phyloP scores from a whole-genome alignment of 1,140 invertebrate species.

The Sesamia nonagrioides region DNA sequence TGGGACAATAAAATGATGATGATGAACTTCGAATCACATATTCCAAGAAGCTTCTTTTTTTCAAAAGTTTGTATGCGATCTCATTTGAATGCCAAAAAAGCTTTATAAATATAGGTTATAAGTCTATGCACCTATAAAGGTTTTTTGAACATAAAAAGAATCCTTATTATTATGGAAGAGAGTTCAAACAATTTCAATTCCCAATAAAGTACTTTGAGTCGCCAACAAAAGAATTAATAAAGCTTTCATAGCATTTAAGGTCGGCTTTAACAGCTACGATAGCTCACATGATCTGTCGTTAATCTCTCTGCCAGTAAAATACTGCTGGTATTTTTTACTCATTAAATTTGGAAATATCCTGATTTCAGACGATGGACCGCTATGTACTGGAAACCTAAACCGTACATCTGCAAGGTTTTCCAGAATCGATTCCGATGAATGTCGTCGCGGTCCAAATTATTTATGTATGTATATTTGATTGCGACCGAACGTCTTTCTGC shows the following conservation, averaged over 20 bases:
- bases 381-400: too few relatives aligned
- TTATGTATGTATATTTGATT: slow-evolving; percentile 6
- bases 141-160: too few relatives aligned
- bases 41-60: too few relatives aligned
- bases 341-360: not conserved
- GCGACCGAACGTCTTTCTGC: not conserved
- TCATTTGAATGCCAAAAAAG: too few relatives aligned
- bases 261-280: not conserved
- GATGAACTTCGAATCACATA: too few relatives aligned
- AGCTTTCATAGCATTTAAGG: not conserved
- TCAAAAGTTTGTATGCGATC: too few relatives aligned
- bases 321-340: slow-evolving; percentile 1
- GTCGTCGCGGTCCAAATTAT: slow-evolving; percentile 7
- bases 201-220: not conserved
- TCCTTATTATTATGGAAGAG: too few relatives aligned
- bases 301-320: too few relatives aligned
- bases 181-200: too few relatives aligned
- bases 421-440: slow-evolving; percentile 19
- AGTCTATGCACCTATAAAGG: too few relatives aligned
- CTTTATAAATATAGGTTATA: too few relatives aligned
- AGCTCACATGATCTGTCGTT: slow-evolving; percentile 1
- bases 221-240: not conserved
- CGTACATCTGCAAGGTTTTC: slow-evolving; percentile 38
- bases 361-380: not conserved
- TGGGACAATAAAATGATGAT: too few relatives aligned